Percentiles rank a stretch among this genome's conserved stretches.
Evolutionary conservation across 2,888 invertebrate genomes (phyloP).

Genomic region (Platycheirus rosarum): DNA sequence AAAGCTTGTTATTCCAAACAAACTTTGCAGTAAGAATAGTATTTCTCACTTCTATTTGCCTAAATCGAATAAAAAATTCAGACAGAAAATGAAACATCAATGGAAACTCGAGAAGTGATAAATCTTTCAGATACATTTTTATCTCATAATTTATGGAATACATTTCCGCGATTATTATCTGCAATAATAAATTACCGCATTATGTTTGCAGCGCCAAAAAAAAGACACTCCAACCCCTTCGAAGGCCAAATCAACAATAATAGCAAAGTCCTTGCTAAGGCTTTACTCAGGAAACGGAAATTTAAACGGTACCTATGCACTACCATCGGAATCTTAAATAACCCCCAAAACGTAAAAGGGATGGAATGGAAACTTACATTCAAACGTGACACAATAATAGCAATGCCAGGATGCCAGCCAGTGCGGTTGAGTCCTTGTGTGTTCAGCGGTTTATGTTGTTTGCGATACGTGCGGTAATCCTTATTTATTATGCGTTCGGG

Average conservation of each 20-base stretch:
- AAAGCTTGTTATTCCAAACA: no score
- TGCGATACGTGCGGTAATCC: constrained; percentile 53
- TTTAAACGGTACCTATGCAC: constrained; percentile 23
- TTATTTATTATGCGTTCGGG: constrained; percentile 35
- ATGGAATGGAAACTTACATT: constrained; percentile 62
- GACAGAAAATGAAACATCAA: not conserved
- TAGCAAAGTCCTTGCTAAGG: not conserved
- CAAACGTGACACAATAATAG: constrained; percentile 49
- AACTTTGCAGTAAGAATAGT: no score
- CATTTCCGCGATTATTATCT: constrained; percentile 10
- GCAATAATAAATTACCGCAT: not conserved
- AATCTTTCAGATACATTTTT: constrained; percentile 6
- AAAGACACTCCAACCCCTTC: no score
- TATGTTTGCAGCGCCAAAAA: no score
- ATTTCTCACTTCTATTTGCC: no score
- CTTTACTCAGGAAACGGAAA: constrained; percentile 14
- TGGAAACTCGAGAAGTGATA: not conserved
- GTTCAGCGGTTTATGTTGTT: constrained; percentile 46
- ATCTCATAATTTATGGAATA: not conserved
- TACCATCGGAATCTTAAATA: constrained; percentile 39
- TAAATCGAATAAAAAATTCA: no score
- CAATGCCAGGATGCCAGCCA: constrained; percentile 42
- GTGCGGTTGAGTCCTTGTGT: constrained; percentile 30
- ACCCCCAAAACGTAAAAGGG: not conserved
- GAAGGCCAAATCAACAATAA: no score